Conservation (phyloP, 2,113 vertebrate species). For the Erythrolamprus reginae region DNA sequence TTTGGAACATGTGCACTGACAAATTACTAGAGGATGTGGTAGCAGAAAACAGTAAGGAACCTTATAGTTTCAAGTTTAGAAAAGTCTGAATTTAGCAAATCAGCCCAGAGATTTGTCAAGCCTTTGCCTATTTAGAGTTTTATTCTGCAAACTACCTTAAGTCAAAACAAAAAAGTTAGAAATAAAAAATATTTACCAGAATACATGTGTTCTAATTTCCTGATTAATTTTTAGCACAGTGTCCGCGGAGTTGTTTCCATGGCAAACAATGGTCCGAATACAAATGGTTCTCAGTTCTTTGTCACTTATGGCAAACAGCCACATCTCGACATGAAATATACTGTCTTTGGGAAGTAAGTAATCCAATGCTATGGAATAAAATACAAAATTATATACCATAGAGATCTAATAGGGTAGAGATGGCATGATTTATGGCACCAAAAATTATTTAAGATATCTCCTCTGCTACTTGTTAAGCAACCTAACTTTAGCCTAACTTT, state of each 20-base stretch:
- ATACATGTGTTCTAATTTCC: background rate
- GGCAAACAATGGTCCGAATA: conserved; percentile 96
- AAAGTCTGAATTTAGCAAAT: background rate
- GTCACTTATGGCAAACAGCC: conserved; percentile 96
- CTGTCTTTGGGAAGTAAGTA: conserved; percentile 93
- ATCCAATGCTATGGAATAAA: background rate
- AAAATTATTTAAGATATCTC: background rate
- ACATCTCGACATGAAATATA: conserved; percentile 98
- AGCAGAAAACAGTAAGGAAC: background rate
- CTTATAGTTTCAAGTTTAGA: background rate
- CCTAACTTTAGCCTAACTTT: background rate
- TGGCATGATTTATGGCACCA: background rate
- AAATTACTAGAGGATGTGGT: background rate
- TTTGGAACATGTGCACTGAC: background rate
- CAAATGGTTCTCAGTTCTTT: conserved; percentile 94
- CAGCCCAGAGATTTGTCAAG: background rate
- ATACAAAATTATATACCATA: background rate
- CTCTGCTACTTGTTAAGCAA: background rate
- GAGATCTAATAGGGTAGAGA: no score
- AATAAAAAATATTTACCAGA: background rate
- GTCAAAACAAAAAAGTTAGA: background rate
- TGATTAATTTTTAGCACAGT: conserved; percentile 76
- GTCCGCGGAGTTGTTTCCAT: conserved; percentile 95
- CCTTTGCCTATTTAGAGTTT: background rate
- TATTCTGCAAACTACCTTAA: background rate